phyloP scores from a whole-genome alignment of 2,888 invertebrate species.

The Rhagonycha lutea region DNA sequence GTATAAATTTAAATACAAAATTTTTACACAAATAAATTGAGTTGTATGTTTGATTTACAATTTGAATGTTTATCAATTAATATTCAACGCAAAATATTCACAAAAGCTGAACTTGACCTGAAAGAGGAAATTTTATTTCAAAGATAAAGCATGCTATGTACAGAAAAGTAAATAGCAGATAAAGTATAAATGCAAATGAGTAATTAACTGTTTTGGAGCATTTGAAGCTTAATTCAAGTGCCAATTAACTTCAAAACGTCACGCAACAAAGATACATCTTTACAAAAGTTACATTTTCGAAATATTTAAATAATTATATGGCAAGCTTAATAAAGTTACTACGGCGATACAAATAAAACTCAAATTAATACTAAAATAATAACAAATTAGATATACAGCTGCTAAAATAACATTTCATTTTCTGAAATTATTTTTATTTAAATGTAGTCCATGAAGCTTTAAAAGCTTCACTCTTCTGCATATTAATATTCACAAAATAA shows the following conservation, averaged over 20 bases:
- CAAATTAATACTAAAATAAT: not conserved
- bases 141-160: not conserved
- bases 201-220: not conserved
- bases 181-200: not conserved
- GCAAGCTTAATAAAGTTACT: not conserved
- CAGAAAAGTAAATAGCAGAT: not conserved
- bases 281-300: not conserved
- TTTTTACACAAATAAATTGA: not conserved
- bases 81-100: not conserved
- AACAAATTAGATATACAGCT: not conserved
- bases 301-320: not conserved
- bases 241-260: not conserved
- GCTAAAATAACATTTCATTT: not conserved
- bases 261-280: not conserved
- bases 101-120: not conserved
- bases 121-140: not conserved
- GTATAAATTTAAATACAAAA: not conserved
- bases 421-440: not conserved
- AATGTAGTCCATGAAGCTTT: not conserved
- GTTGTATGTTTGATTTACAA: not conserved
- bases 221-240: not conserved
- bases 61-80: not conserved
- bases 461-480: not conserved
- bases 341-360: not conserved
- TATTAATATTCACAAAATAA: not conserved